phyloP scores from a whole-genome alignment of 2,113 vertebrate genomes.

The Ibidorhyncha struthersii region DNA sequence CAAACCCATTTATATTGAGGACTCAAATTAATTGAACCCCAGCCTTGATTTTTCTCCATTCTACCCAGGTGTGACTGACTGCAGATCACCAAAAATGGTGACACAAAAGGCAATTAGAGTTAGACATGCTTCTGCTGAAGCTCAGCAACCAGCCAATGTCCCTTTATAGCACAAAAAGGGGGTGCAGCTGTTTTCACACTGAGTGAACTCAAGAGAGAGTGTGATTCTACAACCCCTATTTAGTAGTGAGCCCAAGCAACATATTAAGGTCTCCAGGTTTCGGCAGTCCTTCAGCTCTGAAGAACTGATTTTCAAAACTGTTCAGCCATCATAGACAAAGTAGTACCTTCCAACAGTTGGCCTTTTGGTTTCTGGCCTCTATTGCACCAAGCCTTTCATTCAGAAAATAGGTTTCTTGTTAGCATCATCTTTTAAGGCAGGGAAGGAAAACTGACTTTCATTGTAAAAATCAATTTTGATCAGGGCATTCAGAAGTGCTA shows the following conservation, averaged over 20 bases:
- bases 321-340: not conserved
- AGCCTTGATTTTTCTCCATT: not conserved
- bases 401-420: not conserved
- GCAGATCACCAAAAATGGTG: not conserved
- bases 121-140: not conserved
- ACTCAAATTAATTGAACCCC: not conserved
- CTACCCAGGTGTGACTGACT: not conserved
- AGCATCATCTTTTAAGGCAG: not conserved
- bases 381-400: not conserved
- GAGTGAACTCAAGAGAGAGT: not conserved
- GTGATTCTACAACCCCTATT: not conserved
- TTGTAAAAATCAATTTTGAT: not conserved
- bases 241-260: not conserved
- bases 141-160: not conserved
- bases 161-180: not conserved
- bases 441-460: not conserved
- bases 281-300: not conserved
- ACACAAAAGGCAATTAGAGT: not conserved
- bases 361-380: not conserved
- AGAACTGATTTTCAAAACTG: not conserved
- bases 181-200: not conserved
- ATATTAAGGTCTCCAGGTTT: not conserved
- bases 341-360: not conserved
- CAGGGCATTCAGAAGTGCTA: not conserved
- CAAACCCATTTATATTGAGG: not conserved